A percentile compares a stretch with the other conserved stretches of the same genome.
Conservation (phyloP, 2,113 vertebrate genomes). For the Eclectus roratus region DNA sequence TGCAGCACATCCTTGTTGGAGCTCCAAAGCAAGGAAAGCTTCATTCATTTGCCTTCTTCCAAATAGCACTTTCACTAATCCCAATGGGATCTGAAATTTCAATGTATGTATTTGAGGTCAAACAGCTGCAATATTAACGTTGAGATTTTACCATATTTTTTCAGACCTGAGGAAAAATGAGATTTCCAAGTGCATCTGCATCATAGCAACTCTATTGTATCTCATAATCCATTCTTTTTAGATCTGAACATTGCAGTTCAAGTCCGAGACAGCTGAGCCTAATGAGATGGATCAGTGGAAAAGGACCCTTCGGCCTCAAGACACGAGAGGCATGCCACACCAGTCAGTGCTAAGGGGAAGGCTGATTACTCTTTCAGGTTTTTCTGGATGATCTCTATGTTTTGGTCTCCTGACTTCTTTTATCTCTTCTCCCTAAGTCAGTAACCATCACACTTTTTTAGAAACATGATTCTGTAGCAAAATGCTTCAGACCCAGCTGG, state of each 20-base stretch:
- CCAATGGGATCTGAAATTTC: conserved; percentile 12
- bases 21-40: neutral
- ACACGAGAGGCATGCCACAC: neutral
- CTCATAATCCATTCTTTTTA: neutral
- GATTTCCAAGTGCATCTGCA: neutral
- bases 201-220: neutral
- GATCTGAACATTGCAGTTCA: neutral
- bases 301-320: neutral
- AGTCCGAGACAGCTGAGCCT: neutral
- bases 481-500: neutral
- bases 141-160: neutral
- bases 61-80: neutral
- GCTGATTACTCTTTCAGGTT: neutral
- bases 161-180: neutral
- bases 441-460: neutral
- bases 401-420: neutral
- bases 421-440: neutral
- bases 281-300: neutral
- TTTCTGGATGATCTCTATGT: neutral
- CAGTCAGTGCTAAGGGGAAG: neutral
- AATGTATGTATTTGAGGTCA: neutral
- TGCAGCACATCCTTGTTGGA: neutral
- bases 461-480: neutral
- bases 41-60: neutral
- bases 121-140: neutral